Percentiles rank a stretch among this genome's conserved stretches.
phyloP scores from a whole-genome alignment of 2,113 vertebrate species.

The Cricetomys ansorgei region DNA sequence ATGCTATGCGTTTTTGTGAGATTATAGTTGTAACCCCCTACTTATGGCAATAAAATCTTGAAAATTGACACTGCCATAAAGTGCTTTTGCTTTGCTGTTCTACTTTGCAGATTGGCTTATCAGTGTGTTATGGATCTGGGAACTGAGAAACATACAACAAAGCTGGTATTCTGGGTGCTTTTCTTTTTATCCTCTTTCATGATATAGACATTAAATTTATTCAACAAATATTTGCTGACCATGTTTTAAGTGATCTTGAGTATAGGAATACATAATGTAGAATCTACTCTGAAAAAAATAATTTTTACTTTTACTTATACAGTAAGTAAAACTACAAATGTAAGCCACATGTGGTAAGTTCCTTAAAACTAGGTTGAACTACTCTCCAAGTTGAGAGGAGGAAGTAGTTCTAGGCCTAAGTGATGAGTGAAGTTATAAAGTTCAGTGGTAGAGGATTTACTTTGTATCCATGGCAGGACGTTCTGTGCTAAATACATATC shows the following conservation, averaged over 20 bases:
- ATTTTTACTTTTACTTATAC: no score
- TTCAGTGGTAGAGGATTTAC: neutral
- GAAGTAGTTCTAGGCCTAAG: neutral
- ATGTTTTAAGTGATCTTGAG: neutral
- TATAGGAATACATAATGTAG: neutral
- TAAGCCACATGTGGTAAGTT: neutral
- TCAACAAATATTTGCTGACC: slow-evolving; percentile 20
- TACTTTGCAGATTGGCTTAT: neutral
- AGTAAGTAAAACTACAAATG: neutral
- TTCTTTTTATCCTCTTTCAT: neutral
- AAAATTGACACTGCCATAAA: neutral
- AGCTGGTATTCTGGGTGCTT: neutral
- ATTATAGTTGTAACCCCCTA: neutral
- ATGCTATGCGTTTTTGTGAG: neutral
- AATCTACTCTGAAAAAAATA: neutral
- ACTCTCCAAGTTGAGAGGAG: neutral
- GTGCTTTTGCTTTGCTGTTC: neutral
- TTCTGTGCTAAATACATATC: neutral
- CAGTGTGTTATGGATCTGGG: slow-evolving; percentile 24
- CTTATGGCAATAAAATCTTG: neutral
- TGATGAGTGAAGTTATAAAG: neutral
- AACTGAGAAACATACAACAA: neutral
- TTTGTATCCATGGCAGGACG: neutral
- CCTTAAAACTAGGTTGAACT: neutral
- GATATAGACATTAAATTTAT: neutral